These are phyloP conservation scores for Thamnophis elegans DNA, from an alignment of 2,797 vertebrate genomes.

Conservation along the genomic window DNA sequence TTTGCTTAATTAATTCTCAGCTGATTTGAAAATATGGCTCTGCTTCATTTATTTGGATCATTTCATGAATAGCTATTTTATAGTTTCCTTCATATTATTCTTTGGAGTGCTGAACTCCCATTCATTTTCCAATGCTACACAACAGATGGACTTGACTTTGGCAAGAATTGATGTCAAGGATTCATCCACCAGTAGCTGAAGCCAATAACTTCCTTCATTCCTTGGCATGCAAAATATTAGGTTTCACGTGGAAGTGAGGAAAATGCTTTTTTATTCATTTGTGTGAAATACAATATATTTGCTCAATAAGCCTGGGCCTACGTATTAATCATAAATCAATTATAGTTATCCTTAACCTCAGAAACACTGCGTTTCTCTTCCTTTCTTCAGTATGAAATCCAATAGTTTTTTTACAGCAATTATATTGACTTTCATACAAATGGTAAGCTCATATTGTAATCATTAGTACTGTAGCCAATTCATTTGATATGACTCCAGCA, in stretches of 20 bases:
- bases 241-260: slow-evolving; percentile 60
- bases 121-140: slow-evolving; percentile 25
- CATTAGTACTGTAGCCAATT: slow-evolving; percentile 45
- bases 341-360: slow-evolving; percentile 61
- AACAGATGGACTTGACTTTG: slow-evolving; percentile 43
- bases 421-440: slow-evolving; percentile 56
- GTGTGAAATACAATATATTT: slow-evolving; percentile 67
- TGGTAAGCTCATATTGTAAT: slow-evolving; percentile 50
- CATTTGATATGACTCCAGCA: slow-evolving; percentile 55
- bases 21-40: slow-evolving; percentile 34
- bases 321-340: slow-evolving; percentile 71
- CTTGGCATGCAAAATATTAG: slow-evolving; percentile 46
- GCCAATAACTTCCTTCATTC: slow-evolving; percentile 14
- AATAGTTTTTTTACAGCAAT: slow-evolving; percentile 64
- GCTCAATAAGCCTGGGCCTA: slow-evolving; percentile 58
- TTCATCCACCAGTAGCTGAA: slow-evolving; percentile 37
- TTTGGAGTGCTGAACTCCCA: slow-evolving; percentile 34
- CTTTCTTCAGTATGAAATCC: slow-evolving; percentile 64
- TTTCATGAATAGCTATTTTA: slow-evolving; percentile 49
- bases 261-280: slow-evolving; percentile 63
- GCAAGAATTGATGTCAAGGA: slow-evolving; percentile 12
- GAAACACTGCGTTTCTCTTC: slow-evolving; percentile 57
- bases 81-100: slow-evolving; percentile 41
- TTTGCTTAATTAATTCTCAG: slow-evolving; percentile 46
- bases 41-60: slow-evolving; percentile 45